Evolutionary conservation across 1,140 invertebrate genomes (phyloP).

Genomic region (Hycleus phaleratus): DNA sequence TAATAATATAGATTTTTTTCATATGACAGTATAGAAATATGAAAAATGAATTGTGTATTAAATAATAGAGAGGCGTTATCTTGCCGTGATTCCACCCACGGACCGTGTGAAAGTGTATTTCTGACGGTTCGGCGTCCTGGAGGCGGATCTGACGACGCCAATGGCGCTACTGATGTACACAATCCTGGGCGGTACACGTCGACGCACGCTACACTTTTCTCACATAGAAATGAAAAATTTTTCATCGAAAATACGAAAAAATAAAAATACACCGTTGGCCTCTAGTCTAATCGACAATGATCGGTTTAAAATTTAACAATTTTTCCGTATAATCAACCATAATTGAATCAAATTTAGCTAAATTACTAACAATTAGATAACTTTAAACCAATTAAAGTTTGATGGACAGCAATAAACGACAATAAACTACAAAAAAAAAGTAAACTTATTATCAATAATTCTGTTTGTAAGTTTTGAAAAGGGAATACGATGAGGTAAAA

Average conservation of each 20-base stretch:
- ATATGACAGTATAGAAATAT: conserved; percentile 19
- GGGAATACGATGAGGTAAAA: too few relatives aligned
- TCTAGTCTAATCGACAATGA: too few relatives aligned
- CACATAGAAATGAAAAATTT: neutral
- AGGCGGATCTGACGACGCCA: conserved; percentile 37
- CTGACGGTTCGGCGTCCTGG: conserved; percentile 24
- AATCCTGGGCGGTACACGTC: conserved; percentile 32
- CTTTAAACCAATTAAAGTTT: too few relatives aligned
- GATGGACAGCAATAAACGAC: too few relatives aligned
- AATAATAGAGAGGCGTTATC: conserved; percentile 32
- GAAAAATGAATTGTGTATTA: conserved; percentile 26
- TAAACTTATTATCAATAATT: too few relatives aligned
- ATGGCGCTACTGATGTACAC: conserved; percentile 28
- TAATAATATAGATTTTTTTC: neutral
- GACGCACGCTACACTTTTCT: conserved; percentile 28
- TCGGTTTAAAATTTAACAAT: too few relatives aligned
- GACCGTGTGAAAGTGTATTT: conserved; percentile 22
- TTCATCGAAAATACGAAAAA: conserved; percentile 9
- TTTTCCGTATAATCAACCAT: too few relatives aligned
- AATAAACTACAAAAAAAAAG: too few relatives aligned
- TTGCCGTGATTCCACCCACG: conserved; percentile 31
- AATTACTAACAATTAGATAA: too few relatives aligned
- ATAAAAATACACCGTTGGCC: too few relatives aligned
- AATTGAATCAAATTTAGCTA: too few relatives aligned
- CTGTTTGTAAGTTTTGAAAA: too few relatives aligned